phyloP scores from a whole-genome alignment of 2,797 vertebrate genomes.

The Ibycter americanus region DNA sequence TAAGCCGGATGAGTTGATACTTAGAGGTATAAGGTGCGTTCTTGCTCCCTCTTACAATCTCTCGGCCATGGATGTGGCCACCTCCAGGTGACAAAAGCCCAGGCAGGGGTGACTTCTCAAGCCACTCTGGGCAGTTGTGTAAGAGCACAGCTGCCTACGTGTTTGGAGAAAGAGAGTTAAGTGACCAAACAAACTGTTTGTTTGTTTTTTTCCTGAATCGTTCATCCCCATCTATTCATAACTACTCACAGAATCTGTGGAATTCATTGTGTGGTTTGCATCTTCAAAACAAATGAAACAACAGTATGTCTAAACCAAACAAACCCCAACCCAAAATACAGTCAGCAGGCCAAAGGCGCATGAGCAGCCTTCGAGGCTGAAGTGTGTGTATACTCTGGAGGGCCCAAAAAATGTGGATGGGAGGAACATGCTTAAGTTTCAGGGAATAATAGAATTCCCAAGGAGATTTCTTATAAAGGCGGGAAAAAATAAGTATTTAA shows the following conservation, averaged over 20 bases:
- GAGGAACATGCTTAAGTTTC: slow-evolving; percentile 11
- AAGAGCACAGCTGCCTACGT: neutral
- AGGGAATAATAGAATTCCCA: neutral
- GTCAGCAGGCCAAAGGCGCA: slow-evolving; percentile 23
- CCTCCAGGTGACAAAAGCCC: neutral
- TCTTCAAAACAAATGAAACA: slow-evolving; percentile 69
- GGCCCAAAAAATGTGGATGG: slow-evolving; percentile 27
- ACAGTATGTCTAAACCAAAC: slow-evolving; percentile 69
- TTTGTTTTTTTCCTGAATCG: slow-evolving; percentile 14
- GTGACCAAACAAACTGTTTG: neutral
- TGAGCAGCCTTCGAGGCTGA: slow-evolving; percentile 24
- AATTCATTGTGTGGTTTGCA: slow-evolving; percentile 67
- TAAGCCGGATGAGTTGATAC: neutral
- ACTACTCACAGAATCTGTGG: slow-evolving; percentile 38
- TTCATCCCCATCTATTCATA: slow-evolving; percentile 23
- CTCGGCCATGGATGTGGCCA: neutral
- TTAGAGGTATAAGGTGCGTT: neutral
- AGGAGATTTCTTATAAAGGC: neutral
- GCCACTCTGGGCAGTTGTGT: accelerated
- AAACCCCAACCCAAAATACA: slow-evolving; percentile 46
- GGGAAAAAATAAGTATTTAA: neutral
- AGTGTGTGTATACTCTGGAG: slow-evolving; percentile 40
- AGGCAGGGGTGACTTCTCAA: neutral
- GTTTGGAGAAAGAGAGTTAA: neutral
- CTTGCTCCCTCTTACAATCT: neutral